phyloP scores from a whole-genome alignment of 2,888 invertebrate species.

The Dendrolimus pini region DNA sequence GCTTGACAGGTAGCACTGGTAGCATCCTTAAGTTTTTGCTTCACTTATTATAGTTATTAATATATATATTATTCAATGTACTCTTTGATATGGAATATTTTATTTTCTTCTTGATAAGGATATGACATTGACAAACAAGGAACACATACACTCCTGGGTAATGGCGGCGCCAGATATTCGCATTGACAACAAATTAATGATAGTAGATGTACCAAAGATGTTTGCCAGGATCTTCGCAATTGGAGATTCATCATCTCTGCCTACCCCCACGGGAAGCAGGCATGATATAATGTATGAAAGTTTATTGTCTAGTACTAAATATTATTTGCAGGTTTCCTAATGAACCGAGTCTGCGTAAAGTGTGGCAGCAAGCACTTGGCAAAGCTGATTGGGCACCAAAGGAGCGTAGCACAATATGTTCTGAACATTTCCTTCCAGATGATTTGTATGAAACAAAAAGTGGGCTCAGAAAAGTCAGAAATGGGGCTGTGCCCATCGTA shows the following conservation, averaged over 20 bases:
- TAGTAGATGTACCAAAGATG: too few relatives aligned
- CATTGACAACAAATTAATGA: too few relatives aligned
- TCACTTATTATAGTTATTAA: too few relatives aligned
- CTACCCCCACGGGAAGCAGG: too few relatives aligned
- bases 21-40: too few relatives aligned
- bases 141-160: not conserved
- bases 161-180: too few relatives aligned
- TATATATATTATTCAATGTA: too few relatives aligned
- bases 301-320: not conserved
- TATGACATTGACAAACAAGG: not conserved
- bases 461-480: constrained; percentile 40
- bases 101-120: too few relatives aligned
- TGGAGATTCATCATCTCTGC: not conserved
- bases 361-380: constrained; percentile 46
- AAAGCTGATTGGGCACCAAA: constrained; percentile 38
- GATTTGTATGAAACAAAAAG: constrained; percentile 49
- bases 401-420: constrained; percentile 47
- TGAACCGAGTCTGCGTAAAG: constrained; percentile 27
- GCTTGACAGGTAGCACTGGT: too few relatives aligned
- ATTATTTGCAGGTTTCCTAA: constrained; percentile 44
- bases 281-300: not conserved
- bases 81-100: too few relatives aligned
- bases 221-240: not conserved
- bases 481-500: constrained; percentile 46
- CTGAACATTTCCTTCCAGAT: constrained; percentile 45